These are phyloP conservation scores for Vipera latastei DNA, from an alignment of 2,797 vertebrate species.

Conservation along the genomic window DNA sequence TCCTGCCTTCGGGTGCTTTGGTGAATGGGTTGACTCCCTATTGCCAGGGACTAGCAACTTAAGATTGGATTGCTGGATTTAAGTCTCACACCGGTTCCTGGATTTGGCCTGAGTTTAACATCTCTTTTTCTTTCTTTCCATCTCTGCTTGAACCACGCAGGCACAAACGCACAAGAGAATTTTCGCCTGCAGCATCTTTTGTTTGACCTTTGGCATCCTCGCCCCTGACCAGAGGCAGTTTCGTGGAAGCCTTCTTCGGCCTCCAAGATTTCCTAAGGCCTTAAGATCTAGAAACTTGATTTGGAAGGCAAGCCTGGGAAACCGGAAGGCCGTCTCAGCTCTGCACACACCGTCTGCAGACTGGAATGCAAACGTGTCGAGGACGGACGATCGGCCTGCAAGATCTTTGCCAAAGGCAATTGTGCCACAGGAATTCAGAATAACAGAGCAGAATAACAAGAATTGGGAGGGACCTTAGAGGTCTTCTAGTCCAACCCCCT, in stretches of 20 bases:
- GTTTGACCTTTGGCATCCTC: background rate
- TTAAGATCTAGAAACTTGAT: background rate
- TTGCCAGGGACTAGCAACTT: no score
- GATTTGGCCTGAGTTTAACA: no score
- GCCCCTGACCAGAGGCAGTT: background rate
- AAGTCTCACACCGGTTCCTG: no score
- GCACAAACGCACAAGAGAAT: no score
- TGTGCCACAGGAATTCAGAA: background rate
- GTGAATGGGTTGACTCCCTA: no score
- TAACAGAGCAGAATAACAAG: background rate
- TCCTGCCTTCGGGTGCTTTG: background rate
- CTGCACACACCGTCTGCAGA: background rate
- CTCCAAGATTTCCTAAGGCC: background rate
- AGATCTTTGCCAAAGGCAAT: background rate
- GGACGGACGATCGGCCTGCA: background rate
- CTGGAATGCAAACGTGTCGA: background rate
- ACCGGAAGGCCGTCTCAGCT: background rate
- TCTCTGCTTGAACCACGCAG: no score
- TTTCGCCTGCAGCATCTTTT: background rate
- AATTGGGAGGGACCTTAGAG: background rate
- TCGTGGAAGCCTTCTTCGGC: background rate
- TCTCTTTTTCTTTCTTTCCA: no score
- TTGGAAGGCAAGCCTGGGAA: background rate
- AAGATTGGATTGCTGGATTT: no score
- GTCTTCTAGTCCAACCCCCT: background rate